Evolutionary conservation across 2,888 invertebrate species (phyloP), one percentile per base, ranked within the genome.

Genomic region (Invenusta paracnida): DNA sequence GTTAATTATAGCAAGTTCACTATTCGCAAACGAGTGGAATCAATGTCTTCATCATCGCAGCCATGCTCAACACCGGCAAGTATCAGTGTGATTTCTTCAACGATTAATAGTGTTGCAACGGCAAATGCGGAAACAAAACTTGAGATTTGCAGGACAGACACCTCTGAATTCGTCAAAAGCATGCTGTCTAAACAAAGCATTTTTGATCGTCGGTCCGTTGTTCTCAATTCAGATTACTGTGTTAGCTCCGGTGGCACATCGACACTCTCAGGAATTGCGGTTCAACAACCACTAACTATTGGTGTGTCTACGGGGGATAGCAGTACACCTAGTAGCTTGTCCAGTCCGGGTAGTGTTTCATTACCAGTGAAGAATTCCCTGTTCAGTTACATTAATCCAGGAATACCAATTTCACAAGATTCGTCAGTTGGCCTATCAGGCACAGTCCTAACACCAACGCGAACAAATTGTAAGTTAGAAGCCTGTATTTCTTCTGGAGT

Each of bases 1-100:
- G 81, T 85, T 11, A 81, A 85, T 30, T 85, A 85, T 30, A 82
- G 81, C 23, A 85, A 85, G 81, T 85, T 85, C 81, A 83, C 83
- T 84, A 85, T 85, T 30, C 5, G 85, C 5, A 82, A 79, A n/a
- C 67, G 48, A 31, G 66, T 67, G 5, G 31, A 48, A 23, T 28
- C n/a, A 29, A 66, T 11, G 27, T 23, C 31, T 23, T 23, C 31
- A 2, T 67, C 31, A 23, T 83, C 83, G 83, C 31, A 30, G 11
- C 83, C 83, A 31, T 31, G 48, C 27, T 67, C 83, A 67, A n/a
- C 48, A n/a, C 48, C 83, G 5, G 25, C 83, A 1, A 28, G 48
- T 17, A 83, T 83, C 66, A 31, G 23, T 30, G 31, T 28, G 25
- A 30, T 30, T 2, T 83, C 48, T 83, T 17, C 66, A 17, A 67